Conservation (phyloP, 1,140 invertebrate species). For the Tetragnatha versicolor region DNA sequence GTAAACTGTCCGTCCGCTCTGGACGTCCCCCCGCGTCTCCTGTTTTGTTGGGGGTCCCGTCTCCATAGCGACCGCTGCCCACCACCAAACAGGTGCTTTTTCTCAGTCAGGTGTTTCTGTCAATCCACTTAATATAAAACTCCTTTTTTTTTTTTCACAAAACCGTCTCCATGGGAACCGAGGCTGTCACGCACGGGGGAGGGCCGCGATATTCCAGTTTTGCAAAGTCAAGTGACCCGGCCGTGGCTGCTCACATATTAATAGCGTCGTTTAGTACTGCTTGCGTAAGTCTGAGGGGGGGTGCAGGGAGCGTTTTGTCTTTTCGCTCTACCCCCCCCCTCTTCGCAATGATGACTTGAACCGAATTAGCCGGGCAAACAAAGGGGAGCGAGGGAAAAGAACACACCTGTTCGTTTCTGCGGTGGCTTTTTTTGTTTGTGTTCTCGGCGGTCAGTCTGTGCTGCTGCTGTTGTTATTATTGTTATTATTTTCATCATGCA, state of each 20-base stretch:
- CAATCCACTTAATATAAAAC: slow-evolving; percentile 55
- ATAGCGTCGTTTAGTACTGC: slow-evolving; percentile 53
- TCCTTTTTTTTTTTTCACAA: slow-evolving; percentile 42
- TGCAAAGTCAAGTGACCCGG: slow-evolving; percentile 26
- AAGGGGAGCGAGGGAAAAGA: neutral
- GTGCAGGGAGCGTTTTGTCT: slow-evolving; percentile 25
- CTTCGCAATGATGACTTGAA: slow-evolving; percentile 47
- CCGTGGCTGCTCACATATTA: slow-evolving; percentile 50
- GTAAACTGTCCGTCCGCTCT: slow-evolving; percentile 39
- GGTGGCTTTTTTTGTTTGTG: slow-evolving; percentile 12
- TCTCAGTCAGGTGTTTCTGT: slow-evolving; percentile 54
- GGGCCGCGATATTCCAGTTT: slow-evolving; percentile 39
- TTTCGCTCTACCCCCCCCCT: neutral
- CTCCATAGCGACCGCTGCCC: slow-evolving; percentile 30
- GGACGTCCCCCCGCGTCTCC: neutral
- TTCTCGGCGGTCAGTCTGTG: neutral
- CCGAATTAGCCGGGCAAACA: slow-evolving; percentile 53
- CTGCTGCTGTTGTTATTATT: neutral
- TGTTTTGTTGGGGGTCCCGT: slow-evolving; percentile 39
- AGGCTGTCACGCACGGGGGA: slow-evolving; percentile 3
- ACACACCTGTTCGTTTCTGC: slow-evolving; percentile 47
- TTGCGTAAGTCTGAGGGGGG: slow-evolving; percentile 36
- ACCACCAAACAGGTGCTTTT: slow-evolving; percentile 54
- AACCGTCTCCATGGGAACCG: slow-evolving; percentile 5
- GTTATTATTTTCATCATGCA: neutral